phyloP scores from a whole-genome alignment of 2,797 vertebrate species.

The Lycodopsis pacificus region DNA sequence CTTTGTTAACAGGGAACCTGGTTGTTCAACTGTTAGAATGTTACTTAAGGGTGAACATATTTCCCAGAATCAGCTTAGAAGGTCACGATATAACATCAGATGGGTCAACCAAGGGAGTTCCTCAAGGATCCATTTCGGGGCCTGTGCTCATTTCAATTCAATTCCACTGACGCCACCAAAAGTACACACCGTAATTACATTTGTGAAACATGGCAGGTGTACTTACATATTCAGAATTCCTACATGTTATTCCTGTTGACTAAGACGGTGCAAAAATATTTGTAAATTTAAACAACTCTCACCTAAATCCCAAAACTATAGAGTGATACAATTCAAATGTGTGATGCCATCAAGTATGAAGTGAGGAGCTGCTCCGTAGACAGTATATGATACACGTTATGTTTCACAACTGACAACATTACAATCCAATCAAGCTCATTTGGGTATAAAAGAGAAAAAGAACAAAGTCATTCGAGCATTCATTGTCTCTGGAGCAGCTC shows the following conservation, averaged over 20 bases:
- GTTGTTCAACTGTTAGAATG: no score
- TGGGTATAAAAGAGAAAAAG: not conserved
- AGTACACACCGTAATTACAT: not conserved
- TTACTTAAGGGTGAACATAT: not conserved
- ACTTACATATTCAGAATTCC: not conserved
- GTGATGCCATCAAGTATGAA: not conserved
- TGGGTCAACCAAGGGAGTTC: not conserved
- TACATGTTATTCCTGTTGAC: not conserved
- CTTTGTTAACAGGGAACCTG: no score
- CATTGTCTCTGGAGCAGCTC: not conserved
- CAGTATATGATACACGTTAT: not conserved
- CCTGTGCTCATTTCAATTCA: not conserved
- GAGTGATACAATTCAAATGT: not conserved
- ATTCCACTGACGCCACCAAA: not conserved
- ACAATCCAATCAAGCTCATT: not conserved
- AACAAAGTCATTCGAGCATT: not conserved
- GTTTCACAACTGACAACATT: not conserved
- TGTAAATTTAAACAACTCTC: not conserved
- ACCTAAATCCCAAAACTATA: not conserved
- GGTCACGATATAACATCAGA: no score
- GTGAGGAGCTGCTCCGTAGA: not conserved
- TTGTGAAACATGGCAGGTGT: not conserved
- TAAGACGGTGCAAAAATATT: not conserved
- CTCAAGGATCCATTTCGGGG: not conserved
- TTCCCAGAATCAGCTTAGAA: no score